A percentile compares a stretch with the other conserved stretches of the same genome.
Conservation (phyloP, 1,140 invertebrate genomes). For the Riptortus pedestris region DNA sequence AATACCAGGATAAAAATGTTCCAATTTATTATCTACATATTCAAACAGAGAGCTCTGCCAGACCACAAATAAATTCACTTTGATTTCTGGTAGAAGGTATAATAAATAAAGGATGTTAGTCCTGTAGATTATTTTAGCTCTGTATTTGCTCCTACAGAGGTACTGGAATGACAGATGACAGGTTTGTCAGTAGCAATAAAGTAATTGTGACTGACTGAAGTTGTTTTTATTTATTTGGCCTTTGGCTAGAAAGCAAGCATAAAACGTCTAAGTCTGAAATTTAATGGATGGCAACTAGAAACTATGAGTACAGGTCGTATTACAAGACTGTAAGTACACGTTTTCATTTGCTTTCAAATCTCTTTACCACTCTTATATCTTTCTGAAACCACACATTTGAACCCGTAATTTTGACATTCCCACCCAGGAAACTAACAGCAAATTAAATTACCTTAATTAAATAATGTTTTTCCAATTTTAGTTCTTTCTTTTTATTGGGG, state of each 20-base stretch:
- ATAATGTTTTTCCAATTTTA: constrained; percentile 21
- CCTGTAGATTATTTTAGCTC: too few species aligned
- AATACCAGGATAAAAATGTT: neutral
- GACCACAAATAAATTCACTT: neutral
- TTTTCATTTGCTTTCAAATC: too few species aligned
- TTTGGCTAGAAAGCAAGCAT: too few species aligned
- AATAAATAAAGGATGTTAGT: too few species aligned
- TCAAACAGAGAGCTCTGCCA: neutral
- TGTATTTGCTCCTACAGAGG: neutral
- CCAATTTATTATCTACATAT: neutral
- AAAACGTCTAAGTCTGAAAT: neutral
- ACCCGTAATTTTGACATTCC: neutral
- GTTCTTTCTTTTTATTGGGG: constrained; percentile 10
- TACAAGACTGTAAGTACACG: too few species aligned
- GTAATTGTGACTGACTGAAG: too few species aligned
- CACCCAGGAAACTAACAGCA: neutral
- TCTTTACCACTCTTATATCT: neutral
- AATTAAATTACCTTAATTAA: constrained; percentile 24
- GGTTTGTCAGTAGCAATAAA: too few species aligned
- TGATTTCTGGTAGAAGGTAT: too few species aligned
- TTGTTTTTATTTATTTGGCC: too few species aligned
- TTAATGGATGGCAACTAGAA: neutral
- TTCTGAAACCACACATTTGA: neutral
- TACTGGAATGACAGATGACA: too few species aligned
- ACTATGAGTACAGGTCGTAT: neutral